phyloP scores from a whole-genome alignment of 2,113 vertebrate genomes.

The Otocyon megalotis region DNA sequence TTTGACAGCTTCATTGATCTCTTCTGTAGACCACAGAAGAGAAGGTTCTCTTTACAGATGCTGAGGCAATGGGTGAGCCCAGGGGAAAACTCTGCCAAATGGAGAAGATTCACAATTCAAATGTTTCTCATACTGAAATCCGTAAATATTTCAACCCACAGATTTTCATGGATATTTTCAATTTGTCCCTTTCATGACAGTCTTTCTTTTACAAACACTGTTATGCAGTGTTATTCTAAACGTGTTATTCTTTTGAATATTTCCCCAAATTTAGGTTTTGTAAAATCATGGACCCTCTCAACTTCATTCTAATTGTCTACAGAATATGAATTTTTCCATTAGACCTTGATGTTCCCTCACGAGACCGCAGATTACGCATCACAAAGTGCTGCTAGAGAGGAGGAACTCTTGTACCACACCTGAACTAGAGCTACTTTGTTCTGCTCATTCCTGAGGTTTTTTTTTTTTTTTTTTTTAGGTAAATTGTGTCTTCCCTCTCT shows the following conservation, averaged over 20 bases:
- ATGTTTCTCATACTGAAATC: background rate
- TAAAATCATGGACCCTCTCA: background rate
- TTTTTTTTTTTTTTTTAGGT: background rate
- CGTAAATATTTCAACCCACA: background rate
- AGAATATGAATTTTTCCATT: background rate
- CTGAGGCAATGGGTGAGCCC: background rate
- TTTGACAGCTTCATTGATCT: background rate
- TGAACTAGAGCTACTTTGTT: background rate
- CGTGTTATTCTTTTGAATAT: background rate
- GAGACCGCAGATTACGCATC: background rate
- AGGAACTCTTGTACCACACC: background rate
- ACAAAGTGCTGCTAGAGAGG: background rate
- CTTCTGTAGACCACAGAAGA: background rate
- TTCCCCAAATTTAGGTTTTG: background rate
- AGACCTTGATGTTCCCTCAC: fast-evolving
- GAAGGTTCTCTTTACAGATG: background rate
- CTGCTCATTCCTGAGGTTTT: too few relatives aligned
- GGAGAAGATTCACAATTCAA: background rate
- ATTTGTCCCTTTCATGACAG: background rate
- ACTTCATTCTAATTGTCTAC: background rate
- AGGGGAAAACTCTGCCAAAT: too few relatives aligned
- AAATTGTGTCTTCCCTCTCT: background rate
- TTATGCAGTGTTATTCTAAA: too few relatives aligned
- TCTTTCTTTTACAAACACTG: background rate
- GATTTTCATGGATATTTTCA: background rate